Evolutionary conservation across 2,888 invertebrate species (phyloP), one percentile per base, ranked within the genome.

Genomic region (Lingula anatina): DNA sequence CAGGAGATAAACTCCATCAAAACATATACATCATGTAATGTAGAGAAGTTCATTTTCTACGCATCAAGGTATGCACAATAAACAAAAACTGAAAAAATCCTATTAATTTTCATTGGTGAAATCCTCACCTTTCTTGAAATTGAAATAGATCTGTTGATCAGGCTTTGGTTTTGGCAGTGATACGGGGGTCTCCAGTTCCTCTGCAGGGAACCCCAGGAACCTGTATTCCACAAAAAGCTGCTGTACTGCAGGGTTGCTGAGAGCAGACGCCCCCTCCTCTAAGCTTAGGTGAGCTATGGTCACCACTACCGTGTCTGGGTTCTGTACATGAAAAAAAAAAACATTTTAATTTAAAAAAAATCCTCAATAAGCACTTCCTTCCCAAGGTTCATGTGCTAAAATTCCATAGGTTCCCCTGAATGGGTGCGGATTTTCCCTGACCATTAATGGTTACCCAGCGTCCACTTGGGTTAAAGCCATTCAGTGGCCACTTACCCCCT

Each of bases 41-140:
- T n/a, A n/a, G n/a, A n/a, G n/a, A n/a, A n/a, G n/a, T n/a, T n/a
- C n/a, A n/a, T n/a, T n/a, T n/a, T n/a, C n/a, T n/a, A n/a, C n/a
- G n/a, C n/a, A n/a, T n/a, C n/a, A n/a, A n/a, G n/a, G n/a, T n/a
- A n/a, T n/a, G n/a, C n/a, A n/a, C n/a, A n/a, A n/a, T n/a, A n/a
- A n/a, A n/a, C n/a, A n/a, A n/a, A n/a, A n/a, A n/a, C n/a, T n/a
- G n/a, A n/a, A n/a, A n/a, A n/a, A n/a, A n/a, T n/a, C n/a, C n/a
- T n/a, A n/a, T n/a, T n/a, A n/a, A n/a, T n/a, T n/a, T n/a, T n/a
- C n/a, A n/a, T n/a, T n/a, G n/a, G n/a, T n/a, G n/a, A n/a, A n/a
- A n/a, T n/a, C n/a, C 66, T 60, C 57, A 78, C 78, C 73, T 66
- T 77, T 79, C 51, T 69, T 70, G 65, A 79, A 79, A 60, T 79